Base-by-base conservation (phyloP, 2,888 invertebrate genomes). In the Balanococcus diminutus region DNA sequence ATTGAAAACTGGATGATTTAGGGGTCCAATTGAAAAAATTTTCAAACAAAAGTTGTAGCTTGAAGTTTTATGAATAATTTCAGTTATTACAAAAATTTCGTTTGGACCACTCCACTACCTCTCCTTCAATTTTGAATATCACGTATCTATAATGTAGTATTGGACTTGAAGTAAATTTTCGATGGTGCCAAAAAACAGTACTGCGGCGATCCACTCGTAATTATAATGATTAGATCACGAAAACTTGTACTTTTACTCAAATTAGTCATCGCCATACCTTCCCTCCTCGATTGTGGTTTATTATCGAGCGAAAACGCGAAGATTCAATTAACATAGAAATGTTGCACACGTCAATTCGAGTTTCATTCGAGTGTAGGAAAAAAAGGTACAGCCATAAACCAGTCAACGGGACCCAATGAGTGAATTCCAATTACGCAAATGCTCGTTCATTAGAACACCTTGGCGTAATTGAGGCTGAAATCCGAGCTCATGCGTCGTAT, bases 401-500 rank as follows among this genome's bases (percentile, higher is more conserved):
- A 19, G 51, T 51, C 51, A n/a, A 51, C 42, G 42, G 19, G 22
- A 22, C 19, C 0, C 19, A 11, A 22, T 22, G 56, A 22, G 22
- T 56, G 31, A 72, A 72, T 72, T 72, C 16, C n/a, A 72, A 31
- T 72, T 72, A 72, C 72, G 31, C 31, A 32, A 72, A 72, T 72
- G 31, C 72, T 32, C 31, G 31, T n/a, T 56, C 56, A 56, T 56
- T 56, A 56, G 22, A 56, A 56, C 56, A 56, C 19, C 56, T 32
- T 11, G 16, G 8, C 31, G 67, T 67, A 67, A 67, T 67, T 25
- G 25, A 67, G 67, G 67, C 67, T 28, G 9, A 2, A 16, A 0
- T 2, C 31, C 31, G 31, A 31, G 16, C 16, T 32, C 16, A 19
- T 31, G 72, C 19, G n/a, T 28, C 16, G 31, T 72, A 72, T 72